A percentile compares a stretch with the other conserved stretches of the same genome.
phyloP scores from a whole-genome alignment of 2,888 invertebrate genomes.

The Zeuzera pyrina region DNA sequence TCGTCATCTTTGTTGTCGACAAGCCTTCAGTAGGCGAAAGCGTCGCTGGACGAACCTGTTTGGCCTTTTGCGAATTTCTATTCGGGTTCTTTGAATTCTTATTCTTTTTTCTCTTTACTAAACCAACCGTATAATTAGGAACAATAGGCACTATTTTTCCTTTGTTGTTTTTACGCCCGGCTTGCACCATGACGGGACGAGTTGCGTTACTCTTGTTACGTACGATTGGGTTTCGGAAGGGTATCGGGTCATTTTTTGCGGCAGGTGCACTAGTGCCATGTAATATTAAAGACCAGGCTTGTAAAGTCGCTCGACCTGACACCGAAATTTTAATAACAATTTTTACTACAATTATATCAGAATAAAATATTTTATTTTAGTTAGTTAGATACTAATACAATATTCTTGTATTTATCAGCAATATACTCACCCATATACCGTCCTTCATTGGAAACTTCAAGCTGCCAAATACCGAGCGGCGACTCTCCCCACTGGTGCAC shows the following conservation, averaged over 20 bases:
- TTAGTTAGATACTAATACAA: neutral
- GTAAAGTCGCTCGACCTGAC: conserved; percentile 88
- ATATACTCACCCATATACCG: conserved; percentile 83
- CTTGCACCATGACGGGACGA: conserved; percentile 54
- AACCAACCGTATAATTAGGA: conserved; percentile 58
- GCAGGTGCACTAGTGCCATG: conserved; percentile 86
- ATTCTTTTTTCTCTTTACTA: conserved; percentile 68
- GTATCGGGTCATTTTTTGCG: conserved; percentile 76
- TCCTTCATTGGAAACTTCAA: conserved; percentile 97
- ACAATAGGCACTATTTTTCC: conserved; percentile 50
- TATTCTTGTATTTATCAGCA: too few species aligned
- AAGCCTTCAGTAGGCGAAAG: conserved; percentile 70
- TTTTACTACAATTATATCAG: neutral
- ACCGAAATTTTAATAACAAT: conserved; percentile 7
- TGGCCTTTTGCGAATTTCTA: conserved; percentile 62
- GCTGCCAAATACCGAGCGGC: conserved; percentile 93
- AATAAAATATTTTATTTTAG: neutral
- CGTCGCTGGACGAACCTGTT: conserved; percentile 68
- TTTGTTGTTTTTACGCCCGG: conserved; percentile 52
- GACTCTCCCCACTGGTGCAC: conserved; percentile 99
- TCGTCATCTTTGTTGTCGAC: conserved; percentile 47
- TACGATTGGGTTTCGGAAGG: conserved; percentile 59
- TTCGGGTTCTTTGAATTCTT: conserved; percentile 71
- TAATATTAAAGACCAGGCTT: conserved; percentile 94
- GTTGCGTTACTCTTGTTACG: conserved; percentile 57